Conservation (phyloP, 53 echinoderm and acorn worm species). For the Crossaster papposus region DNA sequence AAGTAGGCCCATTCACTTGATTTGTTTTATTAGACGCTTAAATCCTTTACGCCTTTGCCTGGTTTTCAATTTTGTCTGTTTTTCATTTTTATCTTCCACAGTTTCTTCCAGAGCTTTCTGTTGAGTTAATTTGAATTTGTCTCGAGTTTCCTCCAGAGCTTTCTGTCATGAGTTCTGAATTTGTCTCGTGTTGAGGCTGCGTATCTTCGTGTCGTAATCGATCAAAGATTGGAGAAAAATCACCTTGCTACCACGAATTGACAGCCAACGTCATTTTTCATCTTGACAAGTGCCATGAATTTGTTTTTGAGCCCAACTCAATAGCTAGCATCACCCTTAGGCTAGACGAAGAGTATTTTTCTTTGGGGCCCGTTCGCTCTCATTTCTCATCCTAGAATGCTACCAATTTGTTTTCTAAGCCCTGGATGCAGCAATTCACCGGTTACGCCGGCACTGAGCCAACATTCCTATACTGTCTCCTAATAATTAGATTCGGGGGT, state of each 20-base stretch:
- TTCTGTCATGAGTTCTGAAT: too few relatives aligned
- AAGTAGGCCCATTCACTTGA: too few relatives aligned
- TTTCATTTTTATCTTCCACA: too few relatives aligned
- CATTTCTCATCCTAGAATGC: conserved; percentile 55
- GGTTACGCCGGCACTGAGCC: conserved; percentile 14
- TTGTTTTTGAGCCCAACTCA: conserved; percentile 1
- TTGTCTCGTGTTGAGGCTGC: too few relatives aligned
- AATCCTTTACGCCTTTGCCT: too few relatives aligned
- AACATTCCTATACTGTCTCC: conserved; percentile 48
- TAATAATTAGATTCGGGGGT: conserved; percentile 36
- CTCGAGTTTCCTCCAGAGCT: too few relatives aligned
- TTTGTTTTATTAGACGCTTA: too few relatives aligned
- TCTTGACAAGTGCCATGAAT: background rate
- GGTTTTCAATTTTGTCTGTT: too few relatives aligned
- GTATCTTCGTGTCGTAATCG: background rate
- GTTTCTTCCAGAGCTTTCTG: too few relatives aligned
- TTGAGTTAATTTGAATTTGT: too few relatives aligned
- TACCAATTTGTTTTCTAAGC: conserved; percentile 30
- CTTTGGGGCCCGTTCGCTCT: conserved; percentile 3
- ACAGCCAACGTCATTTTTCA: background rate
- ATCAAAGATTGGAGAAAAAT: background rate
- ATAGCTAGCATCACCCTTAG: background rate
- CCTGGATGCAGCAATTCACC: conserved; percentile 2
- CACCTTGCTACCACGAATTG: background rate
- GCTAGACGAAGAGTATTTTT: conserved; percentile 26